These are phyloP conservation scores for Podiceps cristatus DNA, from an alignment of 2,113 vertebrate species.

Conservation along the genomic window DNA sequence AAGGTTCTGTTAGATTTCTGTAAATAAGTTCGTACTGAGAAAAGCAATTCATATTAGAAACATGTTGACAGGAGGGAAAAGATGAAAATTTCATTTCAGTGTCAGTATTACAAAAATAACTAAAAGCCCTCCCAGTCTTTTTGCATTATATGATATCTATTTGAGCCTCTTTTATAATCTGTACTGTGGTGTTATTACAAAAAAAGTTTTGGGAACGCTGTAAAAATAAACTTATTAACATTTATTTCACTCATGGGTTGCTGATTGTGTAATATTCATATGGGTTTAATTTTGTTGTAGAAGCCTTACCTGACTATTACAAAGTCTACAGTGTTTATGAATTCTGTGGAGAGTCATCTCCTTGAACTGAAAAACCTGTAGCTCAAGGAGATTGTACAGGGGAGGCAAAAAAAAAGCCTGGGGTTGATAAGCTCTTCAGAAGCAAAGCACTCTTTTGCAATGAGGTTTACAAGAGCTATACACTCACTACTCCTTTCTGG, in stretches of 20 bases:
- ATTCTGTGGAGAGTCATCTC: neutral
- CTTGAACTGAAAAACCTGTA: neutral
- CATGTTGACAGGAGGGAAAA: neutral
- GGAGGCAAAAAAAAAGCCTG: neutral
- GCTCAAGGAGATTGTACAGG: neutral
- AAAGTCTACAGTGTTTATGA: neutral
- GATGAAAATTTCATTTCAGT: neutral
- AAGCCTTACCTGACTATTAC: neutral
- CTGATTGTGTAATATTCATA: neutral
- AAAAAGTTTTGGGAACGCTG: neutral
- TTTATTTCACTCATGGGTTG: neutral
- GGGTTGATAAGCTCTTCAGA: neutral
- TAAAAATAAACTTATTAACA: neutral
- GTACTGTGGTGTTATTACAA: neutral
- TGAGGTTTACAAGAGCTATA: neutral
- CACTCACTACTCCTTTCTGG: neutral
- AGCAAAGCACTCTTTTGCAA: neutral
- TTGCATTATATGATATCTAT: neutral
- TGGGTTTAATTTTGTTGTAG: neutral
- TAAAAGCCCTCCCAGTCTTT: neutral
- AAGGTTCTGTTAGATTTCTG: neutral
- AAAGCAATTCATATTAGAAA: neutral
- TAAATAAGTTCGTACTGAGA: neutral
- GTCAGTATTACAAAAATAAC: neutral
- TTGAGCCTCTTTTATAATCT: neutral